Base-by-base conservation (phyloP, 2,113 vertebrate species). In the Oncorhynchus mykiss region DNA sequence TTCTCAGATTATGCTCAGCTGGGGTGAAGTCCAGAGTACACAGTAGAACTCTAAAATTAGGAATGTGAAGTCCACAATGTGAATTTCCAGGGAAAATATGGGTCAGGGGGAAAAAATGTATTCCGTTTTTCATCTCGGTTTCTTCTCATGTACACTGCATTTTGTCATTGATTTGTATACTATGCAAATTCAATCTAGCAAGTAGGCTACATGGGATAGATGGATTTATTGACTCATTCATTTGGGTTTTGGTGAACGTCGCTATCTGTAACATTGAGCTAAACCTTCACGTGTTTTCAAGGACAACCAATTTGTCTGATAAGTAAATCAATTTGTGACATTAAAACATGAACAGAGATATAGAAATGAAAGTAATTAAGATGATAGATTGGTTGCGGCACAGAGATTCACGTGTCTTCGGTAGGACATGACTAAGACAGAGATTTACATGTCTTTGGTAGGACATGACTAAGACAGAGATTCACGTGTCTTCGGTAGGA, bases 361-460 rank as follows among this genome's bases (percentile, higher is more conserved):
- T 89, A 85, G 83, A 92, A 91, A 86, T 88, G 85, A 78, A 89
- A 88, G 89, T 87, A 91, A 94, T 94, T 93, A 93, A 86, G 84
- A 88, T 94, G 93, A 93, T 89, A 88, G 88, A 93, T 94, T 88
- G 87, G 82, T 83, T 83, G 80, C 80, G 83, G 80, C 71, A 59
- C 72, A 64, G 84, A 39, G 39, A 39, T 39, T 39, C 39, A 87
- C 34, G 0, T 8, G 7, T 39, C 7, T 39, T 39, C 34, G 2
- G 34, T 39, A 39, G 34, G 34, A 1, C 34, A 8, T 2, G 34
- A 8, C 34, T 8, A 39, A 39, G 34, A 39, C 34, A 39, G 34
- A 39, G 34, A 39, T 39, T 39, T 7, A 39, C 7, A 0, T 39
- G 34, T 39, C 7, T 39, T 39, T 1, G 0, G 34, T 8, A 39